A percentile compares a stretch with the other conserved stretches of the same genome.
Evolutionary conservation across 2,113 vertebrate species (phyloP).

Genomic region (Trichomycterus rosablanca): DNA sequence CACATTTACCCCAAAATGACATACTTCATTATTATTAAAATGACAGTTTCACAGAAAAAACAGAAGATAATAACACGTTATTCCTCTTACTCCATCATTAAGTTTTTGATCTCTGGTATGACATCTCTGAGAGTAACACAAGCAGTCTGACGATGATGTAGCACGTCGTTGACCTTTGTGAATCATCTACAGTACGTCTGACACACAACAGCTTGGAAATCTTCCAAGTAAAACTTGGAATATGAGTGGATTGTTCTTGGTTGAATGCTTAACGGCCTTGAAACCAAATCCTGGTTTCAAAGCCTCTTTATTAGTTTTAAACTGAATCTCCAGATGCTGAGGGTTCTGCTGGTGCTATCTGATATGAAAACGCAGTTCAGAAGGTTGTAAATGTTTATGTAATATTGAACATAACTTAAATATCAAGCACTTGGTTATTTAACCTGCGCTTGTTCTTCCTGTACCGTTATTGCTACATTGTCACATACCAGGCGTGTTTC

Average conservation of each 20-base stretch:
- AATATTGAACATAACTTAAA: conserved; percentile 25
- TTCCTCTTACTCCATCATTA: conserved; percentile 10
- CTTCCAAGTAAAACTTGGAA: conserved; percentile 29
- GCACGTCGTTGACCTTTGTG: conserved; percentile 16
- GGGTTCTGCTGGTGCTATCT: conserved; percentile 21
- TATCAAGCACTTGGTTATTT: conserved; percentile 7
- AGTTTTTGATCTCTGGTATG: conserved; percentile 10
- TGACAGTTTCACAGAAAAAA: background rate
- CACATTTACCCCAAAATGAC: conserved; percentile 25
- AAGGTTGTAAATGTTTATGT: conserved; percentile 22
- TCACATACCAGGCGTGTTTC: background rate
- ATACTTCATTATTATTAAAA: conserved; percentile 7
- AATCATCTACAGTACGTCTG: conserved; percentile 22
- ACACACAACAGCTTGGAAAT: conserved; percentile 29
- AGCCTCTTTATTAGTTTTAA: conserved; percentile 29
- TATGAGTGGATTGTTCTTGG: conserved; percentile 25
- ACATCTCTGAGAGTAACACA: conserved; percentile 29
- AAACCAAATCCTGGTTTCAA: conserved; percentile 31
- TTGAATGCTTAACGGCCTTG: conserved; percentile 28
- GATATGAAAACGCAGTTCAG: conserved; percentile 26
- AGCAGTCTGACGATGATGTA: conserved; percentile 25
- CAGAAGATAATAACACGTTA: conserved; percentile 12
- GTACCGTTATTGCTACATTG: background rate
- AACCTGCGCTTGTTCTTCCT: background rate
- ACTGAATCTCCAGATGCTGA: conserved; percentile 21